phyloP scores from a whole-genome alignment of 2,888 invertebrate species.

The Melanchra persicariae region DNA sequence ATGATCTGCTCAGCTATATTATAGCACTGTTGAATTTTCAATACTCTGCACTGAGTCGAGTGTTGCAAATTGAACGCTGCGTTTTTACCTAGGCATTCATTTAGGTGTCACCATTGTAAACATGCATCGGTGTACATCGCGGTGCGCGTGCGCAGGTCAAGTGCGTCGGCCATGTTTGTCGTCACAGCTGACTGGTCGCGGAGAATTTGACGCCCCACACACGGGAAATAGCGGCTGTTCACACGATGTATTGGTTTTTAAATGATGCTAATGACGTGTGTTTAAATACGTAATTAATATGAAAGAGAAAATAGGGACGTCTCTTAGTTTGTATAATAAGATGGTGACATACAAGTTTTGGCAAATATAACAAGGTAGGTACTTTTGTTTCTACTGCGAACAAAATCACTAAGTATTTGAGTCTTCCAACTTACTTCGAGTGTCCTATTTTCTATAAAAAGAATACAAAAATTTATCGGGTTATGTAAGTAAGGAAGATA shows the following conservation, averaged over 20 bases:
- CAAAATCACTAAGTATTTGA: too few relatives aligned
- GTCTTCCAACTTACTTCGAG: too few relatives aligned
- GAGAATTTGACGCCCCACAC: conserved; percentile 64
- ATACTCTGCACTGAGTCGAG: background rate
- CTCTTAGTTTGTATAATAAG: background rate
- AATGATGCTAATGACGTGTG: conserved; percentile 19
- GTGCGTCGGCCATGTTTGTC: conserved; percentile 62
- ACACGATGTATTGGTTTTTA: conserved; percentile 31
- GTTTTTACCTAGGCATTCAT: background rate
- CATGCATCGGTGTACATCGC: conserved; percentile 10
- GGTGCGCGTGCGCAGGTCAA: conserved; percentile 63
- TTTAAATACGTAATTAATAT: conserved; percentile 12
- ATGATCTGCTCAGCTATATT: background rate
- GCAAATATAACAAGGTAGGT: too few relatives aligned
- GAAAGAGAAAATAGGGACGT: background rate
- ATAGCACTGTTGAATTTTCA: background rate
- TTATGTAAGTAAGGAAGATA: too few relatives aligned
- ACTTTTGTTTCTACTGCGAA: too few relatives aligned
- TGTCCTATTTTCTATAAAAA: too few relatives aligned
- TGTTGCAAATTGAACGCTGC: background rate
- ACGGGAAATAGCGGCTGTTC: conserved; percentile 41
- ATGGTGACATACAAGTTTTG: background rate
- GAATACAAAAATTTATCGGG: too few relatives aligned
- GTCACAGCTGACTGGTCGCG: conserved; percentile 62
- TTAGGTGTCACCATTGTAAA: background rate